Conservation (phyloP, 2,888 invertebrate species). For the Biston betularia region DNA sequence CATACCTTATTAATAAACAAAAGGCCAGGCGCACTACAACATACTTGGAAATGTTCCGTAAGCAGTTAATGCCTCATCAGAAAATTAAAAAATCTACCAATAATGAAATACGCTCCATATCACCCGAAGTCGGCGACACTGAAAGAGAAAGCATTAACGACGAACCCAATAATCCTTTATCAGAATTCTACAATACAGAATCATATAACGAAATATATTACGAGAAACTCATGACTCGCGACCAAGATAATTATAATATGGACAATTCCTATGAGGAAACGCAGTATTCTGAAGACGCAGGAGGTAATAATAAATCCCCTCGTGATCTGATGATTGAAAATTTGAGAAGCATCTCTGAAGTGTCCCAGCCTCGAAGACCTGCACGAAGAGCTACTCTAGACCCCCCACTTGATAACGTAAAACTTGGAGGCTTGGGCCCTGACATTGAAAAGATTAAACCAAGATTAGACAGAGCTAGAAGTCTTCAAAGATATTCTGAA, state of each 20-base stretch:
- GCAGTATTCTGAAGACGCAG: slow-evolving; percentile 50
- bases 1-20: slow-evolving; percentile 71
- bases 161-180: slow-evolving; percentile 51
- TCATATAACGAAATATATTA: slow-evolving; percentile 79
- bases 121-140: slow-evolving; percentile 78
- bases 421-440: slow-evolving; percentile 77
- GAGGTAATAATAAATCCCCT: slow-evolving; percentile 49
- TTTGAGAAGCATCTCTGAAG: slow-evolving; percentile 74
- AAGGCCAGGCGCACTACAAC: slow-evolving; percentile 56
- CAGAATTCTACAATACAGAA: slow-evolving; percentile 75
- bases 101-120: slow-evolving; percentile 72
- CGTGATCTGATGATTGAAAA: slow-evolving; percentile 58
- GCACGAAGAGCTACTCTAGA: slow-evolving; percentile 56
- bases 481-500: slow-evolving; percentile 81
- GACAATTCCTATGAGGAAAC: slow-evolving; percentile 65
- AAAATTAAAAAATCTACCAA: slow-evolving; percentile 46
- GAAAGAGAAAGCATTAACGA: slow-evolving; percentile 74
- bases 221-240: slow-evolving; percentile 68
- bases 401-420: slow-evolving; percentile 64
- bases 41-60: slow-evolving; percentile 77
- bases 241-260: slow-evolving; percentile 55
- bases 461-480: slow-evolving; percentile 76
- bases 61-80: slow-evolving; percentile 61
- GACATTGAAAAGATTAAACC: slow-evolving; percentile 77
- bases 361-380: slow-evolving; percentile 64